Conservation (phyloP, 2,888 invertebrate genomes). For the Drosophila planitibia region DNA sequence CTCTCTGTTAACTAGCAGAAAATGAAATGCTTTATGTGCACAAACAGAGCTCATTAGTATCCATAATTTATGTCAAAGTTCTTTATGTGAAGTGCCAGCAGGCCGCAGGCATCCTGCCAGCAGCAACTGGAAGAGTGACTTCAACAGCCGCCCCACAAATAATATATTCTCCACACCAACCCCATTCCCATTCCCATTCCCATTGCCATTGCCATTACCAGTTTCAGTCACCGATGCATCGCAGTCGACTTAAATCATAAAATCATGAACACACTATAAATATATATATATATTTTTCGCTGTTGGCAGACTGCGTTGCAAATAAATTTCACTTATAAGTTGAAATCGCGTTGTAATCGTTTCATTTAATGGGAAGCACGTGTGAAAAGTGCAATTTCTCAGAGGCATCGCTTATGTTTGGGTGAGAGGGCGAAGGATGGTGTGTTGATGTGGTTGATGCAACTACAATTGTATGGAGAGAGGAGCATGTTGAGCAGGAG, state of each 20-base stretch:
- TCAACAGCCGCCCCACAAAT: constrained; percentile 52
- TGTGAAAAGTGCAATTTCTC: constrained; percentile 79
- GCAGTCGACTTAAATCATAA: constrained; percentile 66
- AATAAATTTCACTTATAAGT: constrained; percentile 83
- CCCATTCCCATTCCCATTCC: background rate
- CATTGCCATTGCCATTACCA: constrained; percentile 17
- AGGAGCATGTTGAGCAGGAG: background rate
- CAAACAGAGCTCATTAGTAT: constrained; percentile 77
- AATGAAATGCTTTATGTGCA: constrained; percentile 68
- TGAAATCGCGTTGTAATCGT: constrained; percentile 79
- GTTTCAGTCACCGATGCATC: constrained; percentile 30
- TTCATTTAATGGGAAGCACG: constrained; percentile 83
- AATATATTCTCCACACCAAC: constrained; percentile 3
- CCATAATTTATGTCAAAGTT: constrained; percentile 81
- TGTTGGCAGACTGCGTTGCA: constrained; percentile 51
- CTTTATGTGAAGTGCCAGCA: constrained; percentile 70
- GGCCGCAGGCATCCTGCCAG: constrained; percentile 16
- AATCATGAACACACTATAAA: constrained; percentile 50
- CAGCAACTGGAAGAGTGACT: constrained; percentile 14
- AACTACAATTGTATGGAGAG: constrained; percentile 12
- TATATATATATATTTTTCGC: constrained; percentile 23
- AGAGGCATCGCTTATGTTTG: constrained; percentile 33
- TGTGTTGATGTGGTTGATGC: background rate
- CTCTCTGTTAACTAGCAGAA: constrained; percentile 44
- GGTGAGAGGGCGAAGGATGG: constrained; percentile 4